Evolutionary conservation across 2,888 invertebrate species (phyloP).

Genomic region (Ernsta delagoae): DNA sequence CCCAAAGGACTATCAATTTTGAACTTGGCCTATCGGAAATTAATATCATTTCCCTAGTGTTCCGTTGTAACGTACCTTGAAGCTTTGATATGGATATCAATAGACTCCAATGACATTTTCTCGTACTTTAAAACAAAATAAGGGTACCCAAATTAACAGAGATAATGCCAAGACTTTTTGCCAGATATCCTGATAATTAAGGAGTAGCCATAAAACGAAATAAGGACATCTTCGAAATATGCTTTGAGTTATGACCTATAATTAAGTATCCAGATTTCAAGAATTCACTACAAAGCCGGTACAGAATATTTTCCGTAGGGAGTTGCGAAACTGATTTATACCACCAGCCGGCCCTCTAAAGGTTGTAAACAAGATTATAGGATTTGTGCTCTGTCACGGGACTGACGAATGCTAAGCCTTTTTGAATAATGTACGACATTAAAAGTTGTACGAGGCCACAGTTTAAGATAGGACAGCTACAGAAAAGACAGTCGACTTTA

Average conservation of each 20-base stretch:
- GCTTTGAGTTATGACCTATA: not conserved
- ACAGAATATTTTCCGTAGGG: constrained; percentile 22
- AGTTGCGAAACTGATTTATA: constrained; percentile 34
- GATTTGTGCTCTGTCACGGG: constrained; percentile 29
- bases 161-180: too few species aligned
- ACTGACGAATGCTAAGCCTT: constrained; percentile 32
- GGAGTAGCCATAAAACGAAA: not conserved
- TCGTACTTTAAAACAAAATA: too few species aligned
- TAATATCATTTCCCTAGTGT: too few species aligned
- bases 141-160: too few species aligned
- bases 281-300: constrained; percentile 6
- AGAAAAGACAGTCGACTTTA: not conserved
- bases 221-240: not conserved
- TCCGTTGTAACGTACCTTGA: too few species aligned
- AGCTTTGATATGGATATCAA: too few species aligned
- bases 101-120: too few species aligned
- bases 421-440: constrained; percentile 33
- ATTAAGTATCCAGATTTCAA: not conserved
- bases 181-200: too few species aligned
- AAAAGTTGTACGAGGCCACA: constrained; percentile 14
- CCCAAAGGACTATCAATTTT: too few species aligned
- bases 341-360: constrained; percentile 24
- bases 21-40: too few species aligned
- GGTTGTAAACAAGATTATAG: constrained; percentile 36
- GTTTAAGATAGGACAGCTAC: not conserved